These are phyloP conservation scores for Lutjanus erythropterus DNA, from an alignment of 2,113 vertebrate genomes.

Conservation along the genomic window DNA sequence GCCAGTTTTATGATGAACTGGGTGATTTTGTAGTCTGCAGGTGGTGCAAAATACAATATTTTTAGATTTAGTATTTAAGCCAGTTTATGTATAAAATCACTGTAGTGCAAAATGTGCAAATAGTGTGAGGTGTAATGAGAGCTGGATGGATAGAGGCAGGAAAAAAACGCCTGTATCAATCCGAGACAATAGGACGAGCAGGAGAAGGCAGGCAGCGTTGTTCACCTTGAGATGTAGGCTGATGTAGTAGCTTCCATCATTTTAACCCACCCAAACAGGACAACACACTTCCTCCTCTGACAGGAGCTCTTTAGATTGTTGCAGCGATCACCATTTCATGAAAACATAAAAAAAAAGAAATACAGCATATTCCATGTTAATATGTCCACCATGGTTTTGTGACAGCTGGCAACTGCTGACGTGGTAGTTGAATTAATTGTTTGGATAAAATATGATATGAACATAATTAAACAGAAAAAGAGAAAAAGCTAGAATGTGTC, in stretches of 20 bases:
- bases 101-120: conserved; percentile 20
- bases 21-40: conserved; percentile 3
- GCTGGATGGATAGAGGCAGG: conserved; percentile 34
- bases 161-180: conserved; percentile 56
- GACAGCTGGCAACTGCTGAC: conserved; percentile 42
- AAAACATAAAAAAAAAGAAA: neutral
- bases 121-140: conserved; percentile 44
- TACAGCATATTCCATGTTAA: conserved; percentile 4
- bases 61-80: neutral
- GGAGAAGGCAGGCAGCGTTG: conserved; percentile 62
- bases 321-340: conserved; percentile 26
- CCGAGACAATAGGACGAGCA: conserved; percentile 76
- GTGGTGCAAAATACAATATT: conserved; percentile 7
- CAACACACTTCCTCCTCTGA: conserved; percentile 18
- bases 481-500: neutral
- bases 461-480: conserved; percentile 6
- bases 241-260: conserved; percentile 58
- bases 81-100: neutral
- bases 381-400: conserved; percentile 17
- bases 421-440: conserved; percentile 23
- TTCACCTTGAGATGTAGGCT: conserved; percentile 75
- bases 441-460: conserved; percentile 9
- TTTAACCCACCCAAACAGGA: conserved; percentile 38
- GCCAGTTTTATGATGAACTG: conserved; percentile 8
- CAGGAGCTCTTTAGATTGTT: neutral